Conservation (phyloP, 2,113 vertebrate species). For the Trichechus manatus region DNA sequence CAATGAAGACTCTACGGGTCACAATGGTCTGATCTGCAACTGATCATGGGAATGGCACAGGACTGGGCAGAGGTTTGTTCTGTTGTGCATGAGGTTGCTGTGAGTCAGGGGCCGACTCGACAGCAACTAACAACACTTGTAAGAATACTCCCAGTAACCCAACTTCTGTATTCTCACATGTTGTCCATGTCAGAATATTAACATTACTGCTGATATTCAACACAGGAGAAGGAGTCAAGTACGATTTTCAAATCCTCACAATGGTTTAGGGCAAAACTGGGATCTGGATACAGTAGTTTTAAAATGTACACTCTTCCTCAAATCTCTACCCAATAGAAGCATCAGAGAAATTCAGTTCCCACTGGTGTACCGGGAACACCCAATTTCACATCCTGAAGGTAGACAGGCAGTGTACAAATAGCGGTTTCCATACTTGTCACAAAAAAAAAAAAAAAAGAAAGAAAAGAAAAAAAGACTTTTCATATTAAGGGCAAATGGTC, state of each 20-base stretch:
- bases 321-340: neutral
- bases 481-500: neutral
- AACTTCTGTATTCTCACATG: neutral
- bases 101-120: too few relatives aligned
- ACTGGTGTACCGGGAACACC: neutral
- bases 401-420: neutral
- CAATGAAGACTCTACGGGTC: too few relatives aligned
- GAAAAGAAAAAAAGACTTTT: neutral
- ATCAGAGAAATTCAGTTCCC: neutral
- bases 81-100: too few relatives aligned
- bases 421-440: neutral
- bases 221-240: neutral
- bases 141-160: neutral
- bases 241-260: conserved; percentile 19
- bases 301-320: neutral
- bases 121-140: neutral
- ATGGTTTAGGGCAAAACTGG: neutral
- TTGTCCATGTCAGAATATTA: neutral
- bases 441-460: neutral
- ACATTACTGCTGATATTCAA: neutral
- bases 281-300: conserved; percentile 4
- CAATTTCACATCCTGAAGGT: neutral
- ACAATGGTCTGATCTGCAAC: too few relatives aligned
- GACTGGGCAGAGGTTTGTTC: too few relatives aligned
- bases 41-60: too few relatives aligned